Evolutionary conservation across 2,113 vertebrate species (phyloP).

Genomic region (Etheostoma spectabile): DNA sequence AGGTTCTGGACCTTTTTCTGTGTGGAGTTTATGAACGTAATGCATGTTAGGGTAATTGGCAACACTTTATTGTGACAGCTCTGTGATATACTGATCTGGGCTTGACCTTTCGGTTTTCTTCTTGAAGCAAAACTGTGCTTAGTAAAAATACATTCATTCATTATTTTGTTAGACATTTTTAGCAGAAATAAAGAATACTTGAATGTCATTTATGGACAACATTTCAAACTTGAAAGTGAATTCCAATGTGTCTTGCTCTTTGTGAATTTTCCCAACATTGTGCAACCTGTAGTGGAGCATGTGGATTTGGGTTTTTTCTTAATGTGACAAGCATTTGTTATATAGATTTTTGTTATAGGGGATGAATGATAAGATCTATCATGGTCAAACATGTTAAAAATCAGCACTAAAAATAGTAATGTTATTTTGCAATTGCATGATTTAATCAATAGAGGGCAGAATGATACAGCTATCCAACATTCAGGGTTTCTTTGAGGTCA

Average conservation of each 20-base stretch:
- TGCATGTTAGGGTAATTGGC: no score
- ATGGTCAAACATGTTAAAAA: neutral
- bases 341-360: neutral
- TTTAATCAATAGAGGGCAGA: constrained; percentile 70
- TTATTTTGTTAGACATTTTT: neutral
- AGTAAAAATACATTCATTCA: no score
- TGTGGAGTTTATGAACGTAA: no score
- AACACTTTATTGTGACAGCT: neutral
- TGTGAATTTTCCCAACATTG: neutral
- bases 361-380: neutral
- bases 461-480: constrained; percentile 46
- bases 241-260: constrained; percentile 10
- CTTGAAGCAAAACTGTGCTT: neutral
- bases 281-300: constrained; percentile 1
- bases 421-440: constrained; percentile 32
- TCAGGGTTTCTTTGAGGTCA: constrained; percentile 55
- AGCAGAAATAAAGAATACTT: neutral
- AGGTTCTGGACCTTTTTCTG: neutral
- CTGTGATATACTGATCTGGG: neutral
- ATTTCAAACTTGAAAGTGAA: neutral
- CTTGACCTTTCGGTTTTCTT: neutral
- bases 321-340: neutral
- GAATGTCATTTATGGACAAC: neutral
- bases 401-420: no score
- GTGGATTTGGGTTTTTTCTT: neutral